Conservation (phyloP, 2,797 vertebrate genomes). For the Coilia nasus region DNA sequence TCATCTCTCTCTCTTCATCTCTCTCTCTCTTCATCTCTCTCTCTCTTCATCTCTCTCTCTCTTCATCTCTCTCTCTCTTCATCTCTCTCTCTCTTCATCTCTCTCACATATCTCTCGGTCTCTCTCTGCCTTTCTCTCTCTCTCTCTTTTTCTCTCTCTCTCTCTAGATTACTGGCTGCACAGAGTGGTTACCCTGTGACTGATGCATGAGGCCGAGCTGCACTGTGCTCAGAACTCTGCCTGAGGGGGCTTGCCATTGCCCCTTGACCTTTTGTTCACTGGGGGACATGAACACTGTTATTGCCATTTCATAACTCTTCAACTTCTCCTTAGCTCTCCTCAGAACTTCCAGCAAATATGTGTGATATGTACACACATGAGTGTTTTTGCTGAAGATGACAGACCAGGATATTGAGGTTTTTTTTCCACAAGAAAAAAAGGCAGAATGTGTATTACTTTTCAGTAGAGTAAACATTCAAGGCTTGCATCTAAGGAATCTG, state of each 20-base stretch:
- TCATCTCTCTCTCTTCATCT: conserved; percentile 31
- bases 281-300: conserved; percentile 33
- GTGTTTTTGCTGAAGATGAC: not conserved
- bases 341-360: not conserved
- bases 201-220: not conserved
- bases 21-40: conserved; percentile 25
- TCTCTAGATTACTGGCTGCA: not conserved
- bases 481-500: not conserved
- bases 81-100: not conserved
- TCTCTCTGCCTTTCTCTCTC: not conserved
- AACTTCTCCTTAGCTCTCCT: not conserved
- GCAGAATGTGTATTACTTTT: conserved; percentile 11
- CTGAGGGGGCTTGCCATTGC: conserved; percentile 14
- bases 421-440: not conserved
- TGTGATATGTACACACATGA: not conserved
- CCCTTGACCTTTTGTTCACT: conserved; percentile 45
- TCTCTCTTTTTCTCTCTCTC: not conserved
- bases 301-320: conserved; percentile 46
- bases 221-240: conserved; percentile 25
- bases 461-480: not conserved
- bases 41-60: not conserved
- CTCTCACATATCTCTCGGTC: no score
- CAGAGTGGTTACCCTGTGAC: not conserved
- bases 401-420: conserved; percentile 8
- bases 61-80: not conserved